Percentiles rank a stretch among this genome's conserved stretches.
phyloP scores from a whole-genome alignment of 2,888 invertebrate species.

The Volucella zonaria region DNA sequence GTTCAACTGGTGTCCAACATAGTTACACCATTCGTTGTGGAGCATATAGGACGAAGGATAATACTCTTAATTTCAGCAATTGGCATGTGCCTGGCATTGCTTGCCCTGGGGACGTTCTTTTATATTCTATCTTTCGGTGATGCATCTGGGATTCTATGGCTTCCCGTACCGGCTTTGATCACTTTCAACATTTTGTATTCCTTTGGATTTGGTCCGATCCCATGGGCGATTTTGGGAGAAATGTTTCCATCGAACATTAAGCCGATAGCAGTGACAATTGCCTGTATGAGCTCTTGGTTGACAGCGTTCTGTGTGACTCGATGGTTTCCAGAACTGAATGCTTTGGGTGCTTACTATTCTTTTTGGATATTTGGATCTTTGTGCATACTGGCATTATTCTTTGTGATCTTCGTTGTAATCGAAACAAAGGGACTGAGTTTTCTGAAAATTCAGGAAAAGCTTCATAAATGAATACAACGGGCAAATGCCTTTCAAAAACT shows the following conservation, averaged over 20 bases:
- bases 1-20: constrained; percentile 89
- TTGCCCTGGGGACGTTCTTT: constrained; percentile 86
- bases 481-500: no score
- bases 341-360: constrained; percentile 86
- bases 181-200: constrained; percentile 90
- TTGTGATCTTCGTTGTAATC: constrained; percentile 89
- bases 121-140: constrained; percentile 83
- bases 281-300: constrained; percentile 89
- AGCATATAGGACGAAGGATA: constrained; percentile 88
- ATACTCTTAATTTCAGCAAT: constrained; percentile 88
- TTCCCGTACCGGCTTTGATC: constrained; percentile 88
- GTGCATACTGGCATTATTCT: constrained; percentile 86
- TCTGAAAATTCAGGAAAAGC: constrained; percentile 90
- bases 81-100: constrained; percentile 87
- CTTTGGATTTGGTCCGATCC: constrained; percentile 89
- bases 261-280: constrained; percentile 89
- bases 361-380: constrained; percentile 89
- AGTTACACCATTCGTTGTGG: constrained; percentile 90
- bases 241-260: constrained; percentile 91
- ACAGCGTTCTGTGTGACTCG: constrained; percentile 90
- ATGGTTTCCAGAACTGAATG: constrained; percentile 86
- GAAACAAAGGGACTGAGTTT: constrained; percentile 95
- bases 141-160: constrained; percentile 84
- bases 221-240: constrained; percentile 92
- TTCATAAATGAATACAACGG: constrained; percentile 79